These are phyloP conservation scores for Oreochromis tanganicae DNA, from an alignment of 2,113 vertebrate species.

Conservation along the genomic window DNA sequence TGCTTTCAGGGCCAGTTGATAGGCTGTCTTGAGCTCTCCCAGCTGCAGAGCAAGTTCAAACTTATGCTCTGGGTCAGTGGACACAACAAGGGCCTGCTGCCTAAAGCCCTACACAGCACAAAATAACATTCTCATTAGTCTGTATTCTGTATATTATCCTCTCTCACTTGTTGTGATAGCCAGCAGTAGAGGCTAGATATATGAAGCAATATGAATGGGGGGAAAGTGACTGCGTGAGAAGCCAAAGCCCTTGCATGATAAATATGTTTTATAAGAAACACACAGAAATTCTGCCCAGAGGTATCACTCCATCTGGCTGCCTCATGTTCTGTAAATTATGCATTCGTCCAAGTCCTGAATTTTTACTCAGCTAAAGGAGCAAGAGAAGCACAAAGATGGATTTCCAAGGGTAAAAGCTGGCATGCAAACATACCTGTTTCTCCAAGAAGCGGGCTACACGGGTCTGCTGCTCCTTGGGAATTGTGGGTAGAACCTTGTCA, in stretches of 20 bases:
- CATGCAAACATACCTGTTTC: constrained; percentile 81
- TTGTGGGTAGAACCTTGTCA: constrained; percentile 95
- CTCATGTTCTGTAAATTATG: constrained; percentile 21
- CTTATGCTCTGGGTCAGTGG: constrained; percentile 94
- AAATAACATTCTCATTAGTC: neutral
- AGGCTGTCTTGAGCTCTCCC: constrained; percentile 92
- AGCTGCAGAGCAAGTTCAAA: constrained; percentile 96
- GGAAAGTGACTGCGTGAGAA: neutral
- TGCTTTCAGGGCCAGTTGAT: constrained; percentile 93
- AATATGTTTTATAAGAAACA: neutral
- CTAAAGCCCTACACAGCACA: constrained; percentile 85
- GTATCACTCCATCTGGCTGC: constrained; percentile 27
- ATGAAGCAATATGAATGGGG: neutral
- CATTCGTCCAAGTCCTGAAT: neutral
- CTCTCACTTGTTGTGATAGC: neutral
- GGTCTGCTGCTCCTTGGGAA: constrained; percentile 95
- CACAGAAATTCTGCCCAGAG: neutral
- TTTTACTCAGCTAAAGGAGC: neutral
- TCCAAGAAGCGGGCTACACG: constrained; percentile 97
- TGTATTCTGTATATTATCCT: neutral
- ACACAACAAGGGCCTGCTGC: constrained; percentile 95
- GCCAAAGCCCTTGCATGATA: neutral
- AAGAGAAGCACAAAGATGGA: neutral
- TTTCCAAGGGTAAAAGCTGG: neutral
- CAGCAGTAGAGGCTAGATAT: neutral